Percentiles rank a stretch among this genome's conserved stretches.
Conservation (phyloP, 2,888 invertebrate genomes). For the Eucera pruinosa region DNA sequence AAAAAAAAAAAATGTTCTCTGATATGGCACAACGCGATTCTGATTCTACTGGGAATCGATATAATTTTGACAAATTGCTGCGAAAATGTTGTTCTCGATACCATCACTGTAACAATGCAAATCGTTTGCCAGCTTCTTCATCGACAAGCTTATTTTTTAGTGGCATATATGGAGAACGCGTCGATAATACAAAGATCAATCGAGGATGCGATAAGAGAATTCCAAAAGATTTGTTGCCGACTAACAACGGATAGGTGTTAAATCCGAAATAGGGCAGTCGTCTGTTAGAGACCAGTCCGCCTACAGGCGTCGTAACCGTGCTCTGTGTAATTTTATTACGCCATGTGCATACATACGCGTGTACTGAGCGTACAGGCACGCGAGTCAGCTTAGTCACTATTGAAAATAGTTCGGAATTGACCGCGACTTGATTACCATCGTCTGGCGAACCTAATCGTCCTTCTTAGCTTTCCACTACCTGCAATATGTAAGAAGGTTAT, state of each 20-base stretch:
- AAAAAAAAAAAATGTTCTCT: not conserved
- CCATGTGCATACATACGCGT: slow-evolving; percentile 45
- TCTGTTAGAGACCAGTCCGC: slow-evolving; percentile 72
- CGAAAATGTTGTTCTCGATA: not conserved
- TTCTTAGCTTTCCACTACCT: not conserved
- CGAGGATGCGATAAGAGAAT: slow-evolving; percentile 15
- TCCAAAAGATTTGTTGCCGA: slow-evolving; percentile 25
- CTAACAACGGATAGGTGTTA: slow-evolving; percentile 63
- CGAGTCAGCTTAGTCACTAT: slow-evolving; percentile 68
- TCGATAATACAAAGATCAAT: slow-evolving; percentile 34
- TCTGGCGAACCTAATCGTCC: slow-evolving; percentile 30
- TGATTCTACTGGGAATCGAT: not conserved
- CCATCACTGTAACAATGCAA: not conserved
- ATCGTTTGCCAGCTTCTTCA: not conserved
- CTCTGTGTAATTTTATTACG: slow-evolving; percentile 70
- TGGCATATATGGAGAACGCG: not conserved
- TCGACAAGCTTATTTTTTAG: not conserved
- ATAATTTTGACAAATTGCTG: not conserved
- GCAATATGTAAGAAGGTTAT: too few species aligned
- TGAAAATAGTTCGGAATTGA: slow-evolving; percentile 70
- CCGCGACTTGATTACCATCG: slow-evolving; percentile 51
- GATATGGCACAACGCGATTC: not conserved
- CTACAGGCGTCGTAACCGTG: slow-evolving; percentile 69
- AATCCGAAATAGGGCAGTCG: slow-evolving; percentile 71
- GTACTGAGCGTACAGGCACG: slow-evolving; percentile 39